phyloP scores from a whole-genome alignment of 2,888 invertebrate genomes.

The Andrena chrysosceles region DNA sequence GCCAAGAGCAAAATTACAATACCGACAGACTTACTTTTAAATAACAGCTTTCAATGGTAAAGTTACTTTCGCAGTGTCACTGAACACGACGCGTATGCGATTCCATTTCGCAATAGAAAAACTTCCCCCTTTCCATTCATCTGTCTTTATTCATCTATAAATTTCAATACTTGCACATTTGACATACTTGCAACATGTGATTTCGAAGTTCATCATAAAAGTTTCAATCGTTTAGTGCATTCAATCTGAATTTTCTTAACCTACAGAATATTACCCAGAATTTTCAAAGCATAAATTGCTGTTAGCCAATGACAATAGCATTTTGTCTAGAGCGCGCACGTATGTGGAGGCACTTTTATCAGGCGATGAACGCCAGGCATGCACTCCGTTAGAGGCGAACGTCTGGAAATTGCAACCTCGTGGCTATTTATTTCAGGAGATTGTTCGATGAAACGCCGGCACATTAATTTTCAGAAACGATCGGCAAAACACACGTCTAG shows the following conservation, averaged over 20 bases:
- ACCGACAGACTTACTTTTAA: no score
- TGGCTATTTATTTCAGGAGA: constrained; percentile 60
- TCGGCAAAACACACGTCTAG: constrained; percentile 67
- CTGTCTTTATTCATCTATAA: no score
- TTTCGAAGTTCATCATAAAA: not conserved
- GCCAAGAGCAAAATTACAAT: no score
- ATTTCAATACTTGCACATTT: no score
- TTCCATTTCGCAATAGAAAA: no score
- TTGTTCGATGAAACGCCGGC: constrained; percentile 43
- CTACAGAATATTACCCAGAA: not conserved
- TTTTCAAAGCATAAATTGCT: not conserved
- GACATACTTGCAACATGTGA: no score
- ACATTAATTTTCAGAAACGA: constrained; percentile 69
- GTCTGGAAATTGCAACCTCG: constrained; percentile 65
- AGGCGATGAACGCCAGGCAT: constrained; percentile 5
- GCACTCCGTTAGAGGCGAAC: constrained; percentile 44
- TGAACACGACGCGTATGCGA: no score
- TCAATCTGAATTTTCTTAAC: not conserved
- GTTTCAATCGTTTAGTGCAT: not conserved
- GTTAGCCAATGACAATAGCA: not conserved
- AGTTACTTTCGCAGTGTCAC: no score
- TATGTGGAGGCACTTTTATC: constrained; percentile 20
- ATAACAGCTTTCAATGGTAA: no score
- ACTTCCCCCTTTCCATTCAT: no score
- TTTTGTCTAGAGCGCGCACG: constrained; percentile 11